A percentile compares a stretch with the other conserved stretches of the same genome.
Evolutionary conservation across 2,113 vertebrate species (phyloP).

Genomic region (Elaphurus davidianus): DNA sequence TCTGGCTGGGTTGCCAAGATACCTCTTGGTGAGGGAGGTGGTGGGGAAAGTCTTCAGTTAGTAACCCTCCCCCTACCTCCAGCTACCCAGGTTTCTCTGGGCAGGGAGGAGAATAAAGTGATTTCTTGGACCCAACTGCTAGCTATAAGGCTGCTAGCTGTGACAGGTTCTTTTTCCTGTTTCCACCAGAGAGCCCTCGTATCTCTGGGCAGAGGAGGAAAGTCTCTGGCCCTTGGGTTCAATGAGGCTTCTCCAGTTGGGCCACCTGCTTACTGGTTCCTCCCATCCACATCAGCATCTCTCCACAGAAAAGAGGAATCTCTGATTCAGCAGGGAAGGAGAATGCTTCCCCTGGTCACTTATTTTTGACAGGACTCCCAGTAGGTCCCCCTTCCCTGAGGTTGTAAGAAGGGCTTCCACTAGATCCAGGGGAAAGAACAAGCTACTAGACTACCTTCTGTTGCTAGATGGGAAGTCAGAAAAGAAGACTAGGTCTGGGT

Average conservation of each 20-base stretch:
- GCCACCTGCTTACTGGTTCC: not conserved
- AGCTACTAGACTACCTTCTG: not conserved
- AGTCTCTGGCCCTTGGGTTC: not conserved
- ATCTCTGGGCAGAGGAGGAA: not conserved
- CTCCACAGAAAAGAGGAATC: not conserved
- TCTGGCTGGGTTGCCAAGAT: not conserved
- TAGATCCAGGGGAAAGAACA: not conserved
- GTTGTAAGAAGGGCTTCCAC: not conserved
- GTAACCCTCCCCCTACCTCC: not conserved
- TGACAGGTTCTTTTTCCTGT: not conserved
- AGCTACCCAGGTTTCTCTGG: not conserved
- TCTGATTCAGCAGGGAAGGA: not conserved
- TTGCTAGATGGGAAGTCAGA: not conserved
- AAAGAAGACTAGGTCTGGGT: not conserved
- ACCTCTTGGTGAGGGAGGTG: not conserved
- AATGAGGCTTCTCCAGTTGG: not conserved
- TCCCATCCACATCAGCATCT: not conserved
- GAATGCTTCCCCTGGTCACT: not conserved
- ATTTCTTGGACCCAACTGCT: not conserved
- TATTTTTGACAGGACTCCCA: not conserved
- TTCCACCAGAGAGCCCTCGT: not conserved
- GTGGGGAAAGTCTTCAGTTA: not conserved
- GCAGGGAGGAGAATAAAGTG: not conserved
- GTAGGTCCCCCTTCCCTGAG: not conserved
- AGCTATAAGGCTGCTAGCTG: not conserved